Percentiles rank a stretch among this genome's conserved stretches.
Evolutionary conservation across 2,797 vertebrate genomes (phyloP).

Genomic region (Sebastes itinus): DNA sequence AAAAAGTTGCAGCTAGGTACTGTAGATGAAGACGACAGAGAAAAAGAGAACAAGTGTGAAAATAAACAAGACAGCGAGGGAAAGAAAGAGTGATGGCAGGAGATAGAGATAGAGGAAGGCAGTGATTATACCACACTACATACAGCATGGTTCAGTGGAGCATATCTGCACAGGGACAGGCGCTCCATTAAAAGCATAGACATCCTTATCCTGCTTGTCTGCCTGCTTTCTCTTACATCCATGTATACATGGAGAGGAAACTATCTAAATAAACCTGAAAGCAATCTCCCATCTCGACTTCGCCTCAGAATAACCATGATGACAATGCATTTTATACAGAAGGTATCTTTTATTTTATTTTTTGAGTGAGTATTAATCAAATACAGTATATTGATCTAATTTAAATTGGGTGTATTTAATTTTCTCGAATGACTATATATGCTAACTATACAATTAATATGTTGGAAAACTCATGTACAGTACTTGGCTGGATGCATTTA

Average conservation of each 20-base stretch:
- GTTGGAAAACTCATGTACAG: not conserved
- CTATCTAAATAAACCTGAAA: conserved; percentile 44
- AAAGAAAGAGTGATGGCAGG: conserved; percentile 70
- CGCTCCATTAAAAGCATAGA: conserved; percentile 72
- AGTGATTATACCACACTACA: conserved; percentile 75
- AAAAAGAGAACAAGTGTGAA: conserved; percentile 58
- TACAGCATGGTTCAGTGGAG: conserved; percentile 80
- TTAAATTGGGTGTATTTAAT: not conserved
- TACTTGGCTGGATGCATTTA: not conserved
- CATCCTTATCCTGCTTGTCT: conserved; percentile 66
- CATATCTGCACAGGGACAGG: conserved; percentile 74
- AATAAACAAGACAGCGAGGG: conserved; percentile 69
- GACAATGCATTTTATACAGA: conserved; percentile 21
- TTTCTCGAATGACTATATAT: not conserved
- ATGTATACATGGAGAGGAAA: conserved; percentile 48
- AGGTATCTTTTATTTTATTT: not conserved
- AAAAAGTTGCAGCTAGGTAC: conserved; percentile 49
- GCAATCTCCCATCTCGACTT: conserved; percentile 21
- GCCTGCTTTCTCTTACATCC: conserved; percentile 54
- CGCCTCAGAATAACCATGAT: conserved; percentile 36
- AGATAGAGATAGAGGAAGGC: conserved; percentile 65
- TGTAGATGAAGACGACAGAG: conserved; percentile 51
- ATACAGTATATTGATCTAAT: not conserved
- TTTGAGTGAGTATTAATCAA: not conserved
- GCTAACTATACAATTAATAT: not conserved